Evolutionary conservation across 2,888 invertebrate genomes (phyloP).

Genomic region (Cheilosia urbana): DNA sequence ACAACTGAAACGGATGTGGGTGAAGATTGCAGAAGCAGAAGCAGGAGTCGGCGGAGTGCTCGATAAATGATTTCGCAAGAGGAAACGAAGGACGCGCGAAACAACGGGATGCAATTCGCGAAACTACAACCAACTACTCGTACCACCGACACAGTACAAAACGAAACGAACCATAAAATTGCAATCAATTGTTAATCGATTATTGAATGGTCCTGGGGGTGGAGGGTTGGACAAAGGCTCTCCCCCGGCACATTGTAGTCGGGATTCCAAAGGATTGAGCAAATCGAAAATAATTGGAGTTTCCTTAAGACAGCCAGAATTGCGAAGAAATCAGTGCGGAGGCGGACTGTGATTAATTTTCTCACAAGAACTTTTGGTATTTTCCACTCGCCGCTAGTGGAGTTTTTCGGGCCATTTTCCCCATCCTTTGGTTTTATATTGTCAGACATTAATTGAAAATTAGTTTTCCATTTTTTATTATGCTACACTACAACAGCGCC

Average conservation of each 20-base stretch:
- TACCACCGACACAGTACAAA: constrained; percentile 32
- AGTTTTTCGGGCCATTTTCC: constrained; percentile 24
- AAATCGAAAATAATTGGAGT: constrained; percentile 75
- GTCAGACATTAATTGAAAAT: constrained; percentile 71
- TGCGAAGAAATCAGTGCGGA: constrained; percentile 63
- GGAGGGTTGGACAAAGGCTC: constrained; percentile 40
- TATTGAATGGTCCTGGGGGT: constrained; percentile 58
- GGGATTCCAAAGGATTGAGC: constrained; percentile 69
- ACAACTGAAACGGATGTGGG: constrained; percentile 66
- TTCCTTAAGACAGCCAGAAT: constrained; percentile 71
- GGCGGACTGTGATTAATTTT: constrained; percentile 70
- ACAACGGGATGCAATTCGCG: constrained; percentile 65
- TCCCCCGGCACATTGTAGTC: constrained; percentile 34
- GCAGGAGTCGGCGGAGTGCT: constrained; percentile 17
- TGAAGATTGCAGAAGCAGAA: neutral
- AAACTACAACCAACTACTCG: constrained; percentile 27
- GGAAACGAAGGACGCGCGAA: constrained; percentile 54
- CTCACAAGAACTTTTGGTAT: constrained; percentile 60
- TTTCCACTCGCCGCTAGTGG: constrained; percentile 37
- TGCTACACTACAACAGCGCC: constrained; percentile 51
- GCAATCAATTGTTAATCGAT: constrained; percentile 76
- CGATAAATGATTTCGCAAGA: constrained; percentile 62
- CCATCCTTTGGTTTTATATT: constrained; percentile 44
- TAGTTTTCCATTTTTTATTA: constrained; percentile 52
- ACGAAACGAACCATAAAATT: constrained; percentile 75